Base-by-base conservation (phyloP, 2,797 vertebrate species). In the Aldrovandia affinis region DNA sequence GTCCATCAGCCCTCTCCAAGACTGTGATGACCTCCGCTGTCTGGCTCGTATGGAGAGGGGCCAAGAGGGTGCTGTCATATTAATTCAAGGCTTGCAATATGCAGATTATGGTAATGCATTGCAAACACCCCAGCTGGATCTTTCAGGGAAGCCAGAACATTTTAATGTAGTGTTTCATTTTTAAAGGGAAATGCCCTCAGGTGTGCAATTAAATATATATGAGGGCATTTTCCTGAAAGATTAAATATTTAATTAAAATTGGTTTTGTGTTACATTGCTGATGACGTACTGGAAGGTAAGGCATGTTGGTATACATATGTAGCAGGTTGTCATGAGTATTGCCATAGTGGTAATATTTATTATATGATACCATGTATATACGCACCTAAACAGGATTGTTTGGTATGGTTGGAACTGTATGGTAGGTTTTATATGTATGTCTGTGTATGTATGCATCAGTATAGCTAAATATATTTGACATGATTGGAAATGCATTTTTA, bases 121-220 rank as follows among this genome's bases (percentile, higher is more conserved):
- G 14, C 30, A 79, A 84, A 68, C 14, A 42, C 30, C 42, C 47
- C 44, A 28, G 39, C 36, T 78, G 83, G 44, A 36, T 20, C 54
- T 0, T 61, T 61, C 39, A 44, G 42, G 73, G 22, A 47, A 47
- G 12, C 8, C 20, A 77, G 42, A 77, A 77, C 68, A 47, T 77
- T 77, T 77, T 77, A 47, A 77, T 77, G 44, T 77, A 70, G 39
- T 77, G 73, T n/a, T 77, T 44, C 3, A 77, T 47, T 47, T n/a
- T 77, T 44, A 44, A 77, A 70, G 33, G 33, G 33, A 70, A 70
- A 70, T 70, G 65, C 33, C 65, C 42, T 8, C 39, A 77, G 73
- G 73, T 7, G 22, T 70, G 33, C 14, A 70, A 39, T 70, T 39
- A 39, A 65, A 65, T 70, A 36, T 15, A 36, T 39, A 39, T 70